Evolutionary conservation across 2,888 invertebrate genomes (phyloP).

Genomic region (Drosophila infuscata): DNA sequence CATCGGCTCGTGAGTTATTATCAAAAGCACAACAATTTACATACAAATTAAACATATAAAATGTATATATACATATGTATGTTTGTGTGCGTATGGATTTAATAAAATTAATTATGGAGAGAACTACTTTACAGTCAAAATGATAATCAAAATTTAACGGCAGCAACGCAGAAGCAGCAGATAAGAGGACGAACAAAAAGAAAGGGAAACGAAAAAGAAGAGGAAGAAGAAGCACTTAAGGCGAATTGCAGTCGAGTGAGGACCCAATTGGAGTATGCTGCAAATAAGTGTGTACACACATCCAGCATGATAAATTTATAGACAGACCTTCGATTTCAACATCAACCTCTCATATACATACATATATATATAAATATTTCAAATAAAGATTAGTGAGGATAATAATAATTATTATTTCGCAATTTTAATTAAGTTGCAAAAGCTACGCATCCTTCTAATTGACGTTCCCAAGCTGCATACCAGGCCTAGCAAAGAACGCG

Average conservation of each 20-base stretch:
- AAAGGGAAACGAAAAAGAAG: conserved; percentile 1
- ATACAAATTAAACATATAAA: conserved; percentile 43
- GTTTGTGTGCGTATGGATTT: not conserved
- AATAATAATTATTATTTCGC: not conserved
- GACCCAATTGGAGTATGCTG: conserved; percentile 7
- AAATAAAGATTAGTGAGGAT: no score
- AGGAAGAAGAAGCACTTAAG: not conserved
- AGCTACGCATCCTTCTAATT: not conserved
- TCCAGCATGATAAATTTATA: not conserved
- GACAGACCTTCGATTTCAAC: not conserved
- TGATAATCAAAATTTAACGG: conserved; percentile 27
- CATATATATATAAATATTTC: no score
- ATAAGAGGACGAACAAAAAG: conserved; percentile 2
- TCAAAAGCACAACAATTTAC: conserved; percentile 63
- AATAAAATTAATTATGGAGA: conserved; percentile 38
- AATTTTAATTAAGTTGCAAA: not conserved
- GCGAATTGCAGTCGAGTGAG: conserved; percentile 46
- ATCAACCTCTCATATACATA: not conserved
- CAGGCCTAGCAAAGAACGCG: conserved; percentile 5
- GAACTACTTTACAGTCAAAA: conserved; percentile 14
- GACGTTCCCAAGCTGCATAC: conserved; percentile 19
- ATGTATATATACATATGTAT: not conserved
- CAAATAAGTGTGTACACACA: not conserved
- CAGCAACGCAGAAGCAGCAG: not conserved
- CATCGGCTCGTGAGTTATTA: conserved; percentile 5